Conservation (phyloP, 2,888 invertebrate species). For the Phragmatobia fuliginosa region DNA sequence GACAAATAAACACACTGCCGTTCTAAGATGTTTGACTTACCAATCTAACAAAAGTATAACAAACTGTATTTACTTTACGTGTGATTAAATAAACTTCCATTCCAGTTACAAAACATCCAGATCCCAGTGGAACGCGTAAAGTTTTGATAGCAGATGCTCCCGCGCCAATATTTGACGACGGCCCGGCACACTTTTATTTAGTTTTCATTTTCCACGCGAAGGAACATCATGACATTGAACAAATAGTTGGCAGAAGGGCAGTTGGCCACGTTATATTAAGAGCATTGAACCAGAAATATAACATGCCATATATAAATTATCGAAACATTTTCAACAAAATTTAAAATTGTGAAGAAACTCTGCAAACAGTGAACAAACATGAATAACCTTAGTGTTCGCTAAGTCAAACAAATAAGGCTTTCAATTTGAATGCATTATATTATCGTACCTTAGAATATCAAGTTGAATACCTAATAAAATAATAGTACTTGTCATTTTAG, state of each 20-base stretch:
- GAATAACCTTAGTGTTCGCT: neutral
- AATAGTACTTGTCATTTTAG: neutral
- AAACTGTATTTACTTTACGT: neutral
- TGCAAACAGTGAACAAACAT: neutral
- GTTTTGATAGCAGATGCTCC: constrained; percentile 73
- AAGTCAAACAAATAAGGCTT: neutral
- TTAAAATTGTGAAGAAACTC: neutral
- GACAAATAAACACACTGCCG: neutral
- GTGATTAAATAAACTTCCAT: constrained; percentile 15
- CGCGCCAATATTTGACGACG: constrained; percentile 68
- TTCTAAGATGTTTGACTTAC: neutral
- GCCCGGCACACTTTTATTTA: constrained; percentile 66
- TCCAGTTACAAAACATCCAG: constrained; percentile 31
- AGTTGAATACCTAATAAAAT: neutral
- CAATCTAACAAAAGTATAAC: neutral
- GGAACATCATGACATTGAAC: constrained; percentile 34
- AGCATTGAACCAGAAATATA: neutral
- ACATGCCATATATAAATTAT: neutral
- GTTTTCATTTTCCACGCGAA: constrained; percentile 71
- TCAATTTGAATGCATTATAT: neutral
- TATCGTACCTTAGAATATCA: neutral
- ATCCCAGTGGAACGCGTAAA: constrained; percentile 55
- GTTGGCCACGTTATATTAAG: constrained; percentile 13
- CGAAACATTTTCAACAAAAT: neutral
- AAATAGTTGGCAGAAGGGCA: constrained; percentile 43